These are phyloP conservation scores for Merops nubicus DNA, from an alignment of 2,113 vertebrate species.

Conservation along the genomic window DNA sequence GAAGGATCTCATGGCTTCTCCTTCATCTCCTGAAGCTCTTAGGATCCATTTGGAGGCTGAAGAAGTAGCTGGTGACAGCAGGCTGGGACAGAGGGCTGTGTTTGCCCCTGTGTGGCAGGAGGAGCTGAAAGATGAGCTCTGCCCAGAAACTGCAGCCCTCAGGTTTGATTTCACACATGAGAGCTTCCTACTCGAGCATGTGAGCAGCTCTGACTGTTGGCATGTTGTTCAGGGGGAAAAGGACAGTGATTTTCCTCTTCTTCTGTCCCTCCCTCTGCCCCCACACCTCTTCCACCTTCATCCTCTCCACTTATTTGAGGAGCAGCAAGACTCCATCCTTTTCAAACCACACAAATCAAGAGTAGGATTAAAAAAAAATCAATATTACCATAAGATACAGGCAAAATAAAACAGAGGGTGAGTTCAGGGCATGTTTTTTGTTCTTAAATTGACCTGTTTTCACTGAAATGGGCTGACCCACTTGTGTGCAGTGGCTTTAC, in stretches of 20 bases:
- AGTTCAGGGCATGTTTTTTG: rapidly evolving
- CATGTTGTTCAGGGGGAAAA: background rate
- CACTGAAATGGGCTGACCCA: background rate
- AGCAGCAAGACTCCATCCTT: background rate
- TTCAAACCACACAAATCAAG: background rate
- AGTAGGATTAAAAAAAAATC: background rate
- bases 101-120: constrained; percentile 14
- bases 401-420: background rate
- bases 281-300: background rate
- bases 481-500: rapidly evolving
- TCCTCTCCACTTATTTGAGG: background rate
- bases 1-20: background rate
- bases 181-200: constrained; percentile 25
- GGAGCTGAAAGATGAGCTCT: background rate
- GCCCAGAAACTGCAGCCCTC: background rate
- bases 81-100: background rate
- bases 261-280: background rate
- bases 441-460: background rate
- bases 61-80: background rate
- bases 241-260: background rate
- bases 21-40: background rate
- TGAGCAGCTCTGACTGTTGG: background rate
- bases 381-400: background rate
- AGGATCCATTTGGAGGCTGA: background rate
- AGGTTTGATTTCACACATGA: constrained; percentile 58